phyloP scores from a whole-genome alignment of 2,113 vertebrate genomes.

The Brachypodius melanocephalos region DNA sequence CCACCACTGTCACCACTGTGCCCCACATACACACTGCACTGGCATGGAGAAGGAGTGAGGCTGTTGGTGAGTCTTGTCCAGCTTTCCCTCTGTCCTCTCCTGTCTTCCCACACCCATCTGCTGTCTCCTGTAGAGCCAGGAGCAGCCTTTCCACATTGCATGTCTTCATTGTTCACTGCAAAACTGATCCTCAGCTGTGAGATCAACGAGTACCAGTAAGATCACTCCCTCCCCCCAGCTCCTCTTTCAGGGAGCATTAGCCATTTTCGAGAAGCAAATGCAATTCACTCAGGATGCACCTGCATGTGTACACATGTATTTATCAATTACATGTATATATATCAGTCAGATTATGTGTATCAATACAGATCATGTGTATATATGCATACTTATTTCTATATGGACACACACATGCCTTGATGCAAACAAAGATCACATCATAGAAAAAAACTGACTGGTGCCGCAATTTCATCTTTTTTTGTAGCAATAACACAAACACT shows the following conservation, averaged over 20 bases:
- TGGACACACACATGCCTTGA: not conserved
- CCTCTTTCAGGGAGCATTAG: not conserved
- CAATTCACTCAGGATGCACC: not conserved
- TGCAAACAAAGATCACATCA: not conserved
- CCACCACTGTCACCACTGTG: fast-evolving
- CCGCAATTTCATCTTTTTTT: not conserved
- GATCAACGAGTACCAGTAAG: fast-evolving
- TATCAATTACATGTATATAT: not conserved
- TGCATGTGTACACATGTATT: not conserved
- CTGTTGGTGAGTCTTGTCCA: not conserved
- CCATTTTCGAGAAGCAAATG: not conserved
- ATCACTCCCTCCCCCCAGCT: not conserved
- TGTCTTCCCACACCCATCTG: not conserved
- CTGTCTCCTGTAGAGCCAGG: not conserved
- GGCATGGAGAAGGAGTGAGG: fast-evolving
- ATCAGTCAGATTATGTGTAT: not conserved
- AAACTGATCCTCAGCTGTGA: not conserved
- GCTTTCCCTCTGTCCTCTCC: not conserved
- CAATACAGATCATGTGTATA: not conserved
- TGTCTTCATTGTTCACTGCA: not conserved
- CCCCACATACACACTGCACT: not conserved
- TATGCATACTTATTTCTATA: not conserved
- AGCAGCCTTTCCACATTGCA: not conserved
- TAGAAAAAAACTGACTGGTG: not conserved
- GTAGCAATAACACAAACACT: not conserved